Evolutionary conservation across 2,797 vertebrate genomes (phyloP).

Genomic region (Acipenser oxyrinchus): DNA sequence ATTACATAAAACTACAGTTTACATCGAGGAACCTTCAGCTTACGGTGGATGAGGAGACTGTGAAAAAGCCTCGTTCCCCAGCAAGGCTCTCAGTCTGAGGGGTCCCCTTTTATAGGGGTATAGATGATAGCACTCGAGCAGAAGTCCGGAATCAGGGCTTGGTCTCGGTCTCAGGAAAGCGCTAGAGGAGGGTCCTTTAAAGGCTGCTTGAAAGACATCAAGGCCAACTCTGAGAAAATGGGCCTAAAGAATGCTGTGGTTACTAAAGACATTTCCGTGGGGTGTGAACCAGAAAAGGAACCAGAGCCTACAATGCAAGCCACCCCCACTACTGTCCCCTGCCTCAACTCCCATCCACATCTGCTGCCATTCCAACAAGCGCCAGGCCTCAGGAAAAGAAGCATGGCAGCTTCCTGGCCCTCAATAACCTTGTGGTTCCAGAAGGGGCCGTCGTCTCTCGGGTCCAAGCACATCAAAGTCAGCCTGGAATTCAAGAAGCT

Average conservation of each 20-base stretch:
- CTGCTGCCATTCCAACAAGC: slow-evolving; percentile 42
- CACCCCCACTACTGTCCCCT: slow-evolving; percentile 42
- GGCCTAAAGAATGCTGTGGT: slow-evolving; percentile 68
- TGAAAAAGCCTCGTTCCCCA: slow-evolving; percentile 53
- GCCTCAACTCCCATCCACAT: slow-evolving; percentile 44
- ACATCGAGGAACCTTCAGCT: slow-evolving; percentile 63
- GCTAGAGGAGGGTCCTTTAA: slow-evolving; percentile 75
- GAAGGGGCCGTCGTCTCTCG: slow-evolving; percentile 71
- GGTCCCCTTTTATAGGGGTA: slow-evolving; percentile 71
- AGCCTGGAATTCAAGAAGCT: slow-evolving; percentile 71
- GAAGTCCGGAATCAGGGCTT: slow-evolving; percentile 64
- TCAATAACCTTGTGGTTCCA: slow-evolving; percentile 69
- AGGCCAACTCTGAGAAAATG: slow-evolving; percentile 57
- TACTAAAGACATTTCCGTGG: slow-evolving; percentile 80
- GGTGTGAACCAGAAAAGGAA: slow-evolving; percentile 66
- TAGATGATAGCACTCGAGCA: slow-evolving; percentile 59
- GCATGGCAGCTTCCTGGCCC: slow-evolving; percentile 57
- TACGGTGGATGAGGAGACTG: slow-evolving; percentile 59
- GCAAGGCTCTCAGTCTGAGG: slow-evolving; percentile 54
- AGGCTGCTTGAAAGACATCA: slow-evolving; percentile 76
- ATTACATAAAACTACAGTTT: slow-evolving; percentile 62
- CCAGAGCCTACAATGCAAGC: slow-evolving; percentile 31
- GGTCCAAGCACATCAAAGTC: slow-evolving; percentile 75
- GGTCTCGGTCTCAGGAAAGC: slow-evolving; percentile 66
- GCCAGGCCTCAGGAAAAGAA: slow-evolving; percentile 50